Conservation (phyloP, 2,113 vertebrate genomes). For the Corythornis vintsioides region DNA sequence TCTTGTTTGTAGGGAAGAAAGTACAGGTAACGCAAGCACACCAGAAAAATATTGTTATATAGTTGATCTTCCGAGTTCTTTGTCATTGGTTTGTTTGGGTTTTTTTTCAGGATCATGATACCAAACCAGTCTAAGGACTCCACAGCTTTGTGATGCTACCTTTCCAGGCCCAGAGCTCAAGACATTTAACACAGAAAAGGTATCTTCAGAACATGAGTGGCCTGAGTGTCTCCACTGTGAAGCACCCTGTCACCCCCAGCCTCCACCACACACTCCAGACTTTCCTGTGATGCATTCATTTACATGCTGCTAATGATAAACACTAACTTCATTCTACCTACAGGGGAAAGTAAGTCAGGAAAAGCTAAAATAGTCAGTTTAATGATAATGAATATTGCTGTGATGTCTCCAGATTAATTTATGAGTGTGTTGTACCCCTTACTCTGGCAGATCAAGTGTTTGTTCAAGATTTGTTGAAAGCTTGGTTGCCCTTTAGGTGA, state of each 20-base stretch:
- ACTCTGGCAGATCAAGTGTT: not conserved
- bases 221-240: not conserved
- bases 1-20: not conserved
- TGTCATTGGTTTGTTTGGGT: rapidly evolving
- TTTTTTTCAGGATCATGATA: not conserved
- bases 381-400: not conserved
- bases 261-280: not conserved
- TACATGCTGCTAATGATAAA: not conserved
- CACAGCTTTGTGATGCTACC: not conserved
- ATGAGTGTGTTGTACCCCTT: rapidly evolving
- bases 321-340: not conserved
- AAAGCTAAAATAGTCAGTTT: not conserved
- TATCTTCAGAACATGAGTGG: not conserved
- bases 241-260: not conserved
- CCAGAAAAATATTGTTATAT: not conserved
- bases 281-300: not conserved
- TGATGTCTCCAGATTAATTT: not conserved
- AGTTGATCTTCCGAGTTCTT: not conserved
- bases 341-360: not conserved
- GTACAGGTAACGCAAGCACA: not conserved
- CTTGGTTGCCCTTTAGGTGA: not conserved
- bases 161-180: not conserved
- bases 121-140: not conserved
- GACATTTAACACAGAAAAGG: not conserved
- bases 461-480: not conserved